phyloP scores from a whole-genome alignment of 2,888 invertebrate genomes.

The Emmelina monodactyla region DNA sequence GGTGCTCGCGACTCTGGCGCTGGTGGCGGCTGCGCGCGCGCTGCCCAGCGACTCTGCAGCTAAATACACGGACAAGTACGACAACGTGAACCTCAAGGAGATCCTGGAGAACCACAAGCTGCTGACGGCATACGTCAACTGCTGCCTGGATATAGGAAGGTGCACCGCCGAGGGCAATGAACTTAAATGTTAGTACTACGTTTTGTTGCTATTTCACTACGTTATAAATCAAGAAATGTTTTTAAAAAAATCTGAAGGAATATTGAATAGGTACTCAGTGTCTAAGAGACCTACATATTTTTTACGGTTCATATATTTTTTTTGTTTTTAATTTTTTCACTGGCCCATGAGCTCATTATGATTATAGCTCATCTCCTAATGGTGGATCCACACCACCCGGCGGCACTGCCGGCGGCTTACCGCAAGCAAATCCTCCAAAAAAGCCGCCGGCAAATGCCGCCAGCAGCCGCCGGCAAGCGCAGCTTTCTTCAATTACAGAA shows the following conservation, averaged over 20 bases:
- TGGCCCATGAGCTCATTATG: too few species aligned
- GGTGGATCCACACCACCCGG: too few species aligned
- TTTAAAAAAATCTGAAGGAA: not conserved
- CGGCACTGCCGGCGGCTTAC: too few species aligned
- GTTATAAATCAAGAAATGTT: not conserved
- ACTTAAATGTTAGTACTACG: conserved; percentile 65
- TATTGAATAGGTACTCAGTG: not conserved
- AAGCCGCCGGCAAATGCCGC: too few species aligned
- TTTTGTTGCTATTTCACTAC: not conserved
- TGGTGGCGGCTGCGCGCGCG: conserved; percentile 21
- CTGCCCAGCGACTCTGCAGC: conserved; percentile 12
- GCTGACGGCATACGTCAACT: conserved; percentile 59
- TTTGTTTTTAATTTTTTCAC: too few species aligned
- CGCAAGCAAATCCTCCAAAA: too few species aligned
- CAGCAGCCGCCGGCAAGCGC: too few species aligned
- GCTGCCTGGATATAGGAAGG: conserved; percentile 57
- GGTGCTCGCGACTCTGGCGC: conserved; percentile 25
- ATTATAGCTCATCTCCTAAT: too few species aligned
- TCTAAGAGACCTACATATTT: too few species aligned
- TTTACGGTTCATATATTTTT: too few species aligned
- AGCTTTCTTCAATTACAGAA: too few species aligned
- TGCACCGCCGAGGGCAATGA: conserved; percentile 71
- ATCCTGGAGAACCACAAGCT: conserved; percentile 67
- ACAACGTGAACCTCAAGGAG: conserved; percentile 72
- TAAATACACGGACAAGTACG: conserved; percentile 71